Conservation (phyloP, 2,113 vertebrate species). For the Zapus hudsonius region DNA sequence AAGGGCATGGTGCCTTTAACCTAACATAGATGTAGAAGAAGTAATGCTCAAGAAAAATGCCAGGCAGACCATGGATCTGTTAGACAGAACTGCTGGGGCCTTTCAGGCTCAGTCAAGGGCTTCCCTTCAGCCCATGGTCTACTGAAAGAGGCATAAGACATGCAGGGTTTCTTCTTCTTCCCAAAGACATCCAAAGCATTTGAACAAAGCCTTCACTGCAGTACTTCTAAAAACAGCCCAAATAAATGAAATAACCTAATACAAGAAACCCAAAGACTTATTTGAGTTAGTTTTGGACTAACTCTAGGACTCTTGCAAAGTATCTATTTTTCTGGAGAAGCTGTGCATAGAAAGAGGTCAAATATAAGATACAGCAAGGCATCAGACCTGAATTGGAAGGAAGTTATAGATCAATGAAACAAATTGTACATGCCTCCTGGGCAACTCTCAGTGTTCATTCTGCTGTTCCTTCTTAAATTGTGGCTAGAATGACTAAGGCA, state of each 20-base stretch:
- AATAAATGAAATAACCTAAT: background rate
- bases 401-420: background rate
- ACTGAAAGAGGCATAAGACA: background rate
- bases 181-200: background rate
- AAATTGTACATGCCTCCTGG: background rate
- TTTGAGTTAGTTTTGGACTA: background rate
- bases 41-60: background rate
- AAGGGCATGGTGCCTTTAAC: constrained; percentile 20
- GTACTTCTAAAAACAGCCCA: background rate
- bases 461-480: background rate
- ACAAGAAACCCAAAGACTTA: background rate
- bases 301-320: background rate
- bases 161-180: background rate
- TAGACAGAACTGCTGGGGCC: background rate
- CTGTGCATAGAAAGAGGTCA: background rate
- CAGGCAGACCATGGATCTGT: too few species aligned
- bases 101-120: background rate
- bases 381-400: background rate
- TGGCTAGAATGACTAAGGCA: background rate
- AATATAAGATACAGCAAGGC: background rate
- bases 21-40: background rate
- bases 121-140: background rate
- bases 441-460: background rate
- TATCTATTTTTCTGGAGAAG: constrained; percentile 24
- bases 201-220: background rate